phyloP scores from a whole-genome alignment of 1,140 invertebrate species.

The Drosophila bocki region DNA sequence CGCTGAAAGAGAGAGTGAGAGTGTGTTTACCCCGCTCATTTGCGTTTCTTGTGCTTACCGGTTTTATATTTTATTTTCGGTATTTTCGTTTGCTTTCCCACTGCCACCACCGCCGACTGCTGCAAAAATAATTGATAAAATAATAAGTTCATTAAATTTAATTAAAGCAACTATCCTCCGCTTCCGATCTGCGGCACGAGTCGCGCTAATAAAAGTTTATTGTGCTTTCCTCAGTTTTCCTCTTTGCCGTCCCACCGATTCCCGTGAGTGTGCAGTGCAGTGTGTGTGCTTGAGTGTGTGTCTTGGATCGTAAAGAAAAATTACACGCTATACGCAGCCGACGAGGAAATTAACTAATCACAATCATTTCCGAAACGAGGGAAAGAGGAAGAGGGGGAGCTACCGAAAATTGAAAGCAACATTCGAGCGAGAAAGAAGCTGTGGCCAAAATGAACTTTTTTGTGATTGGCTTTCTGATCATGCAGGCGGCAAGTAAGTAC shows the following conservation, averaged over 20 bases:
- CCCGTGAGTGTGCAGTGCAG: slow-evolving; percentile 9
- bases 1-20: slow-evolving; percentile 74
- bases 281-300: slow-evolving; percentile 32
- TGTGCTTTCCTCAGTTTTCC: slow-evolving; percentile 46
- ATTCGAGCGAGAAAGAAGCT: slow-evolving; percentile 36
- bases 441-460: slow-evolving; percentile 80
- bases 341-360: slow-evolving; percentile 57
- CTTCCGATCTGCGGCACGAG: slow-evolving; percentile 75
- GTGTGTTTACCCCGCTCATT: slow-evolving; percentile 79
- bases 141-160: slow-evolving; percentile 79
- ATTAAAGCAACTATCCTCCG: slow-evolving; percentile 65
- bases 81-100: slow-evolving; percentile 44
- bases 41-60: slow-evolving; percentile 75
- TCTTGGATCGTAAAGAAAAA: slow-evolving; percentile 44
- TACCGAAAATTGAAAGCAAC: slow-evolving; percentile 34
- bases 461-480: slow-evolving; percentile 82
- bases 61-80: slow-evolving; percentile 55
- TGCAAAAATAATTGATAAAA: slow-evolving; percentile 49
- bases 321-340: slow-evolving; percentile 51
- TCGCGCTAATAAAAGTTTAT: slow-evolving; percentile 61
- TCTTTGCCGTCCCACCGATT: slow-evolving; percentile 8
- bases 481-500: slow-evolving; percentile 84
- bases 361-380: slow-evolving; percentile 18
- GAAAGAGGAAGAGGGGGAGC: slow-evolving; percentile 3
- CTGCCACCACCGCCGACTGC: slow-evolving; percentile 8